phyloP scores from a whole-genome alignment of 2,888 invertebrate genomes.

The Labia minor region DNA sequence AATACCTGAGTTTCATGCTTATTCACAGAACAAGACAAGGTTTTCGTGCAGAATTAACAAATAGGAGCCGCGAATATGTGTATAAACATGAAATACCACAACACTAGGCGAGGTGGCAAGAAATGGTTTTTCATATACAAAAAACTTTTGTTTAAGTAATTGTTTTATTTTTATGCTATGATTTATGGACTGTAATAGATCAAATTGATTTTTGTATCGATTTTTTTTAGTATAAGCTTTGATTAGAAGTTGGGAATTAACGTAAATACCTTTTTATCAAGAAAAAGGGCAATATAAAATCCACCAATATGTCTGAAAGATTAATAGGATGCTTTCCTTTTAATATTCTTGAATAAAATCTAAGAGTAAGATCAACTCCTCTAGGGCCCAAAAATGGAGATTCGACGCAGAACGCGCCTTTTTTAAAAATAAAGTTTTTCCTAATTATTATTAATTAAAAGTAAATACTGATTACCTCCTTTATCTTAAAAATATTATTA shows the following conservation, averaged over 20 bases:
- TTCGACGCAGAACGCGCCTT: too few species aligned
- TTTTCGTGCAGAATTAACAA: slow-evolving; percentile 2
- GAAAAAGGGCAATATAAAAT: neutral
- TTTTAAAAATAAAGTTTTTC: too few species aligned
- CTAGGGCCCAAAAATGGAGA: too few species aligned
- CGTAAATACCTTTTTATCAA: neutral
- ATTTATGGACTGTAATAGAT: neutral
- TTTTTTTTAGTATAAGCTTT: neutral
- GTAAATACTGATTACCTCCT: too few species aligned
- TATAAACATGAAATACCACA: slow-evolving; percentile 13
- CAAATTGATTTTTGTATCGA: neutral
- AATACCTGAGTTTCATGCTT: slow-evolving; percentile 3
- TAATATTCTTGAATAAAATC: neutral
- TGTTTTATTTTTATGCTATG: neutral
- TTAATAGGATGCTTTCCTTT: slow-evolving; percentile 4
- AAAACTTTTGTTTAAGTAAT: neutral
- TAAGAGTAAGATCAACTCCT: neutral
- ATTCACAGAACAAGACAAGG: slow-evolving; percentile 9
- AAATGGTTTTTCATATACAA: slow-evolving; percentile 4
- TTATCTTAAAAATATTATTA: too few species aligned
- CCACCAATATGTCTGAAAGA: slow-evolving; percentile 4
- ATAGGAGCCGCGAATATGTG: slow-evolving; percentile 4
- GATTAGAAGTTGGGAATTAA: neutral
- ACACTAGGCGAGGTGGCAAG: slow-evolving; percentile 13
- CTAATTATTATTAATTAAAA: too few species aligned